Percentiles rank a stretch among this genome's conserved stretches.
Conservation (phyloP, 2,113 vertebrate genomes). For the Oriolus oriolus region DNA sequence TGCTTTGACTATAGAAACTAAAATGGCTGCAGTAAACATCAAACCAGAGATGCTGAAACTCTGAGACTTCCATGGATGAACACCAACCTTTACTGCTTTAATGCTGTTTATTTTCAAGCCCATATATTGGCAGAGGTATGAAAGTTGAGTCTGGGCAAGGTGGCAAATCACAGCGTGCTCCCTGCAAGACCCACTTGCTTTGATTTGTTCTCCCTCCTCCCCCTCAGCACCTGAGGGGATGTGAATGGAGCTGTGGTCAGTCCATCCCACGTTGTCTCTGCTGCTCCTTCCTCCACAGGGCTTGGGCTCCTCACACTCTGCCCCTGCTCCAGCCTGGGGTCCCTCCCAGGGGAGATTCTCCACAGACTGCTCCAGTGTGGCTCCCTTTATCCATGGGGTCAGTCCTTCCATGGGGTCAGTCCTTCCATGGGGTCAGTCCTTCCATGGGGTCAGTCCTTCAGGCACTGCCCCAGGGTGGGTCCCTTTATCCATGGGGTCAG, state of each 20-base stretch:
- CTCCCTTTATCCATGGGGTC: not conserved
- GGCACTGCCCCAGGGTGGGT: not conserved
- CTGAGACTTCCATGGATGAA: not conserved
- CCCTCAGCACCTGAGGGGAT: not conserved
- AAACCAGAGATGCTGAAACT: not conserved
- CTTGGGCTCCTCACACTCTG: not conserved
- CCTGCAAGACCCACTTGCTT: not conserved
- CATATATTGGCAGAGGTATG: not conserved
- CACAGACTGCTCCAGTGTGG: not conserved
- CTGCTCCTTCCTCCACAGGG: not conserved
- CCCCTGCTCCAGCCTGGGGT: not conserved
- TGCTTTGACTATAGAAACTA: not conserved
- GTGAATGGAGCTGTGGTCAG: not conserved
- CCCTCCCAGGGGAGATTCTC: not conserved
- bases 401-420: not conserved
- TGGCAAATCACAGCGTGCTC: not conserved
- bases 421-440: not conserved
- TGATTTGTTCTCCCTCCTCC: not conserved
- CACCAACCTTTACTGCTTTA: not conserved
- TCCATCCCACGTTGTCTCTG: not conserved
- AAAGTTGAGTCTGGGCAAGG: not conserved
- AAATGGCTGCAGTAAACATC: not conserved
- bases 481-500: not conserved
- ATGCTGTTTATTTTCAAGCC: not conserved
- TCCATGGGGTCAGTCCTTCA: not conserved